phyloP scores from a whole-genome alignment of 2,113 vertebrate species.

The Bufo bufo region DNA sequence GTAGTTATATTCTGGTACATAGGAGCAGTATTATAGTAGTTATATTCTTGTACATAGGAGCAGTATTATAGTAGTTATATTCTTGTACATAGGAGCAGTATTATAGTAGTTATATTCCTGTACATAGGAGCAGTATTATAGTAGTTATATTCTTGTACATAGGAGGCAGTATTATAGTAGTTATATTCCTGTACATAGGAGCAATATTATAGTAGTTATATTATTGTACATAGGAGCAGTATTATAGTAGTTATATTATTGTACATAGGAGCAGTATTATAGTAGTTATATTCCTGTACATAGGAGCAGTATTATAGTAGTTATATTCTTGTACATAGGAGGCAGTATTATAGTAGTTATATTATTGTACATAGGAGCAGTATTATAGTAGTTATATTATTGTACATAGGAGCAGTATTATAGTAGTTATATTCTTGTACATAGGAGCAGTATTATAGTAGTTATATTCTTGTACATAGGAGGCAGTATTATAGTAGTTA shows the following conservation, averaged over 20 bases:
- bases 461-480: constrained; percentile 3
- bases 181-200: background rate
- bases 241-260: constrained; percentile 1
- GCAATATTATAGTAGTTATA: constrained; percentile 12
- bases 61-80: too few relatives aligned
- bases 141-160: background rate
- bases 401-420: too few relatives aligned
- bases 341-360: too few relatives aligned
- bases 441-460: too few relatives aligned
- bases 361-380: too few relatives aligned
- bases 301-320: background rate
- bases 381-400: too few relatives aligned
- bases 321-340: background rate
- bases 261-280: background rate
- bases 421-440: too few relatives aligned
- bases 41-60: background rate
- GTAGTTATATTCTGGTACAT: constrained; percentile 5
- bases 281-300: background rate
- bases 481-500: constrained; percentile 8
- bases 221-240: background rate
- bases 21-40: background rate
- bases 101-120: background rate
- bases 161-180: background rate
- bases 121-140: background rate
- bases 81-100: background rate